These are phyloP conservation scores for Diaperis boleti DNA, from an alignment of 2,888 invertebrate genomes.

Conservation along the genomic window DNA sequence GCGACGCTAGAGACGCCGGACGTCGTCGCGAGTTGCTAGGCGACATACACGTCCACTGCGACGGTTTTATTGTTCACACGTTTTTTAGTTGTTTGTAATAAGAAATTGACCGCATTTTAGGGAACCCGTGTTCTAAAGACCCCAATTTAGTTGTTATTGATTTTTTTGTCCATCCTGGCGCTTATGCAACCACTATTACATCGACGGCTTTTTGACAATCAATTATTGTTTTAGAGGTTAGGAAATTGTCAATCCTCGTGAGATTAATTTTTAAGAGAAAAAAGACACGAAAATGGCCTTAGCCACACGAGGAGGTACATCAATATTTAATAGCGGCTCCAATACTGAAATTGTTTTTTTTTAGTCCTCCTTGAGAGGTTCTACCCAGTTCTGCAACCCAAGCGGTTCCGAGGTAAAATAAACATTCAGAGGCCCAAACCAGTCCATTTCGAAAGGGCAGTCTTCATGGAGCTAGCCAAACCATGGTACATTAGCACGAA, in stretches of 20 bases:
- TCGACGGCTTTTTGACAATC: conserved; percentile 8
- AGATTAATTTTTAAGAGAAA: not conserved
- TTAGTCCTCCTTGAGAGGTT: conserved; percentile 49
- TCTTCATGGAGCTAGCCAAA: conserved; percentile 74
- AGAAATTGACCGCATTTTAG: not conserved
- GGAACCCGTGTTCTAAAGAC: not conserved
- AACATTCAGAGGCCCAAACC: conserved; percentile 81
- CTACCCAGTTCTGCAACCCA: conserved; percentile 65
- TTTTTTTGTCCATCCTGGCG: conserved; percentile 22
- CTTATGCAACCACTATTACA: conserved; percentile 35
- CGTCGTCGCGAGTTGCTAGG: conserved; percentile 35
- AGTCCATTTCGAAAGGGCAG: conserved; percentile 78
- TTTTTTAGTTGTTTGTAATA: not conserved
- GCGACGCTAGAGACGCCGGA: conserved; percentile 38
- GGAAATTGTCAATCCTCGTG: not conserved
- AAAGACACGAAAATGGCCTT: conserved; percentile 45
- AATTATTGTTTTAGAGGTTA: not conserved
- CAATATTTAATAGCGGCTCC: not conserved
- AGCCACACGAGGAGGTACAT: conserved; percentile 45
- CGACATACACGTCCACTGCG: conserved; percentile 13
- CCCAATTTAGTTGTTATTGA: conserved; percentile 22
- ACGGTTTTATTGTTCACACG: not conserved
- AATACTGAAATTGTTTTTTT: conserved; percentile 33
- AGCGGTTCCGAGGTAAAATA: conserved; percentile 80
- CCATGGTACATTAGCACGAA: conserved; percentile 71